Evolutionary conservation across 2,797 vertebrate species (phyloP).

Genomic region (Heliangelus exortis): DNA sequence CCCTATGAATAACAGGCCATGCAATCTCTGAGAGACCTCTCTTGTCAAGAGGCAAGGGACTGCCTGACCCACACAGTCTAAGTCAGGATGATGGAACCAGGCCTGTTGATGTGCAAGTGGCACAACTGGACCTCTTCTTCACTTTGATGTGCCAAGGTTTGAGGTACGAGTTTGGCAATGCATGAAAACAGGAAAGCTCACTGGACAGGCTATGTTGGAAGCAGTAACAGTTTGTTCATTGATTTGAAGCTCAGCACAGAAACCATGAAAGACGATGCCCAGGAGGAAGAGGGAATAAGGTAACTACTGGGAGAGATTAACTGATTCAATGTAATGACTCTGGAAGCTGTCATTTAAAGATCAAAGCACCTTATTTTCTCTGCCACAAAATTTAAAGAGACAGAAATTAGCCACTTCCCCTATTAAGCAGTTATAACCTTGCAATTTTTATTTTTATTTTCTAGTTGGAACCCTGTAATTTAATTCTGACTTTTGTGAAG

Average conservation of each 20-base stretch:
- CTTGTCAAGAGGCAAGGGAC: slow-evolving; percentile 1
- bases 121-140: neutral
- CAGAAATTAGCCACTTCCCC: slow-evolving; percentile 61
- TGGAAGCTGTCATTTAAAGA: slow-evolving; percentile 71
- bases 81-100: neutral
- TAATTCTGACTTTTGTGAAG: neutral
- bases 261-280: slow-evolving; percentile 64
- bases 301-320: slow-evolving; percentile 73
- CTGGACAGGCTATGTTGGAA: slow-evolving; percentile 50
- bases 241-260: slow-evolving; percentile 71
- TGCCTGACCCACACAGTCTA: neutral
- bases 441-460: neutral
- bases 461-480: slow-evolving; percentile 4
- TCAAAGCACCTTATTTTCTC: slow-evolving; percentile 71
- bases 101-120: neutral
- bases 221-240: slow-evolving; percentile 67
- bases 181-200: slow-evolving; percentile 67
- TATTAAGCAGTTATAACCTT: slow-evolving; percentile 64
- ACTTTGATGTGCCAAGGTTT: slow-evolving; percentile 51
- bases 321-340: slow-evolving; percentile 71
- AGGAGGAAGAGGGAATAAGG: slow-evolving; percentile 71
- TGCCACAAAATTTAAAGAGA: slow-evolving; percentile 68
- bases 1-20: neutral
- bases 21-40: neutral
- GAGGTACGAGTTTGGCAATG: slow-evolving; percentile 66